Base-by-base conservation (phyloP, 2,113 vertebrate genomes). In the Pleuronectes platessa region DNA sequence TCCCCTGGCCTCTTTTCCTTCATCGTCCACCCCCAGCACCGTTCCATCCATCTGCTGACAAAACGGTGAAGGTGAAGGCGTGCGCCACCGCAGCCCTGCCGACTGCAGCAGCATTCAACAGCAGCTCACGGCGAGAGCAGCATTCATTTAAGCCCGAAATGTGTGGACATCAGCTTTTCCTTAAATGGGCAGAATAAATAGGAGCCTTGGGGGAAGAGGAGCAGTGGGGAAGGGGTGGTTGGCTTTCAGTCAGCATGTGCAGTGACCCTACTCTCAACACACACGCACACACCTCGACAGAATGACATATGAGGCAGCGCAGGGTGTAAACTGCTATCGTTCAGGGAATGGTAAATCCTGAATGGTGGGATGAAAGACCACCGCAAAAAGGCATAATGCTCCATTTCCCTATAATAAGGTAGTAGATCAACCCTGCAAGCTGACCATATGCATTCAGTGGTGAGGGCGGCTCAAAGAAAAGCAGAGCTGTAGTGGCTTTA, bases 291-390 rank as follows among this genome's bases (percentile, higher is more conserved):
- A 68, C 42, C 63, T 68, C n/a, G 51, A 75, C 74, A 88, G 76
- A 68, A 83, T 88, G 87, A 93, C 91, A 93, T 95, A 93, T 93
- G 91, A 94, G 93, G 87, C 92, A 92, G 26, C 17, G 17, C 70
- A 75, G 93, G 90, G 82, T 93, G 93, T 45, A 85, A 87, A 76
- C 84, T 80, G 94, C 94, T 92, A 94, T 94, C 93, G 93, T 92
- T 95, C 79, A 86, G 78, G 55, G 76, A 90, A 89, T 92, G 91
- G 72, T 95, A 95, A 96, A 96, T 95, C 93, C 90, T 91, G 91
- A 88, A 66, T 35, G 65, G 75, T 53, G 61, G 81, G 92, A 93
- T 92, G 93, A 95, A 85, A 83, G 85, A 93, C 86, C 85, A 78
- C 92, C 86, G 69, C 90, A 82, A 76, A 51, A 84, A 87, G 71